Conservation (phyloP, 2,113 vertebrate species). For the Salvelinus alpinus region DNA sequence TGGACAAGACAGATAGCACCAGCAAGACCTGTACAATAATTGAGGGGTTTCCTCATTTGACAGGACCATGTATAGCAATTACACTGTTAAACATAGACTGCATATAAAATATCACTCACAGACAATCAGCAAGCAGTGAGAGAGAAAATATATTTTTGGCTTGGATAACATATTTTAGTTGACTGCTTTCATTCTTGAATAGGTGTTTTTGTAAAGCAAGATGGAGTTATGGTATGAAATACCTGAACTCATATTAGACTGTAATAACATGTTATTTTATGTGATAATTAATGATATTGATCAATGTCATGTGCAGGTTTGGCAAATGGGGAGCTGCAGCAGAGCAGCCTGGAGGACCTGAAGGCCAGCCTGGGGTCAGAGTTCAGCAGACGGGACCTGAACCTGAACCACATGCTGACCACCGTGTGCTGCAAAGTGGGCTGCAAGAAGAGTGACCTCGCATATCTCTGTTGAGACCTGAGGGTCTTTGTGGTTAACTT, state of each 20-base stretch:
- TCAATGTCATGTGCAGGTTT: slow-evolving; percentile 34
- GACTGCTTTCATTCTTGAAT: too few relatives aligned
- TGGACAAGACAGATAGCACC: slow-evolving; percentile 41
- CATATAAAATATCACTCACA: not conserved
- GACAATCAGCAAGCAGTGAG: not conserved
- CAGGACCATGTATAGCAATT: slow-evolving; percentile 15
- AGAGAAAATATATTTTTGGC: too few relatives aligned
- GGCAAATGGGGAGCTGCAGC: slow-evolving; percentile 49
- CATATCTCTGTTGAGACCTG: slow-evolving; percentile 70
- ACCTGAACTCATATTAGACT: not conserved
- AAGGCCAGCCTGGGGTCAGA: slow-evolving; percentile 21
- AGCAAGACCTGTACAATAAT: slow-evolving; percentile 27
- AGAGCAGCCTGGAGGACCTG: slow-evolving; percentile 54
- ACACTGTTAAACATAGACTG: not conserved
- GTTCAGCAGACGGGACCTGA: slow-evolving; percentile 64
- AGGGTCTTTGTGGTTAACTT: not conserved
- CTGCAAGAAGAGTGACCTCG: slow-evolving; percentile 76
- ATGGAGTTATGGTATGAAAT: too few relatives aligned
- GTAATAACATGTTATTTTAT: not conserved
- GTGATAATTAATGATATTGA: not conserved
- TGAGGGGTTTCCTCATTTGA: slow-evolving; percentile 41
- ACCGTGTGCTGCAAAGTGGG: slow-evolving; percentile 73
- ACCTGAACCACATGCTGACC: slow-evolving; percentile 68
- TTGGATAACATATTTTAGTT: too few relatives aligned
- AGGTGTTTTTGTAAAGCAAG: too few relatives aligned